phyloP scores from a whole-genome alignment of 2,888 invertebrate species.

The Hirtodrosophila trivittata region DNA sequence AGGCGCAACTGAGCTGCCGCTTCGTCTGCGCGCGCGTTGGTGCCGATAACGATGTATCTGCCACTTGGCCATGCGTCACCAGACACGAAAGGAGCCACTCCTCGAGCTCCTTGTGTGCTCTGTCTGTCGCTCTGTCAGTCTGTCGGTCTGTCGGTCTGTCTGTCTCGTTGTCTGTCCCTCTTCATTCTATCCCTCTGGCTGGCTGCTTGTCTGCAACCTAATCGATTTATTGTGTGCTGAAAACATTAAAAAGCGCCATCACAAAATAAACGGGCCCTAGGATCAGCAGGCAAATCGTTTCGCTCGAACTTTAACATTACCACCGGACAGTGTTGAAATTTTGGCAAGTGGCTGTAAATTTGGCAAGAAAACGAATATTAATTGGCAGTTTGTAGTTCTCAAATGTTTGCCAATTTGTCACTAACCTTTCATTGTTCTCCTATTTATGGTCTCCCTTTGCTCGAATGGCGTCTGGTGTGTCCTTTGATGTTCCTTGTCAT shows the following conservation, averaged over 20 bases:
- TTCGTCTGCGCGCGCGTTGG: constrained; percentile 34
- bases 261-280: constrained; percentile 39
- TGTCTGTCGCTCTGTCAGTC: constrained; percentile 4
- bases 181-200: neutral
- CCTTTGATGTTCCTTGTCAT: constrained; percentile 20
- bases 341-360: constrained; percentile 38
- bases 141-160: neutral
- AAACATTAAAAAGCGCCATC: constrained; percentile 48
- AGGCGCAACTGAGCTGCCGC: constrained; percentile 27
- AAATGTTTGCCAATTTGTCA: constrained; percentile 51
- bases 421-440: constrained; percentile 2
- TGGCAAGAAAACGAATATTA: constrained; percentile 39
- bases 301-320: constrained; percentile 27
- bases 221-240: constrained; percentile 70
- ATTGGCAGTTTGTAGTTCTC: constrained; percentile 52
- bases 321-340: constrained; percentile 12
- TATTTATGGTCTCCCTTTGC: too few relatives aligned
- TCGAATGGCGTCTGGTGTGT: too few relatives aligned
- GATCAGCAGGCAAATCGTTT: constrained; percentile 44
- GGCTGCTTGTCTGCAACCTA: constrained; percentile 33
- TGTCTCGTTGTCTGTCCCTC: neutral
- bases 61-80: constrained; percentile 55
- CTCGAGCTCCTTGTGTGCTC: constrained; percentile 4
- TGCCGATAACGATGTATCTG: constrained; percentile 62
- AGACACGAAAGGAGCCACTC: constrained; percentile 30